phyloP scores from a whole-genome alignment of 2,888 invertebrate species.

The Amorpha juglandis region DNA sequence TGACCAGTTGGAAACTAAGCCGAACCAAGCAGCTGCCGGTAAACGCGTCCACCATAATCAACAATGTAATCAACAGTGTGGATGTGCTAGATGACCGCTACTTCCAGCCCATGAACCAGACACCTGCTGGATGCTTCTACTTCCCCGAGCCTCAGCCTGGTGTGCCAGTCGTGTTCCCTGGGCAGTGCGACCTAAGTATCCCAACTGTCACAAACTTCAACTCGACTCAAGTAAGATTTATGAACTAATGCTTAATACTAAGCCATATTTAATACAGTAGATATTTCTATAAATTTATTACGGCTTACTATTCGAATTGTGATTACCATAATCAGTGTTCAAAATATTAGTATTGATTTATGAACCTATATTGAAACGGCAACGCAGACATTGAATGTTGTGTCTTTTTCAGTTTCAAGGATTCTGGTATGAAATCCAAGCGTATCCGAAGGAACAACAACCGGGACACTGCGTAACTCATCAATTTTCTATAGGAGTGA shows the following conservation, averaged over 20 bases:
- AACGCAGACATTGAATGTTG: neutral
- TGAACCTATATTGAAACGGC: too few species aligned
- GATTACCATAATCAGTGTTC: too few species aligned
- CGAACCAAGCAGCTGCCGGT: conserved; percentile 50
- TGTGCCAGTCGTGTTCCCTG: conserved; percentile 61
- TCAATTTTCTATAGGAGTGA: conserved; percentile 41
- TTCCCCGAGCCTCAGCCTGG: conserved; percentile 59
- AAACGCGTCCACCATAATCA: conserved; percentile 46
- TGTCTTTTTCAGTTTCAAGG: conserved; percentile 54
- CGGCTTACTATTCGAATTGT: too few species aligned
- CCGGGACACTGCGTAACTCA: conserved; percentile 63
- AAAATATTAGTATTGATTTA: too few species aligned
- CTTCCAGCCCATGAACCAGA: conserved; percentile 53
- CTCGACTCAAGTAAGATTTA: conserved; percentile 44
- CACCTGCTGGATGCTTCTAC: conserved; percentile 64
- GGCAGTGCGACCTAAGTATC: conserved; percentile 61
- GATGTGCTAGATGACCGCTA: conserved; percentile 55
- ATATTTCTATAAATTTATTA: too few species aligned
- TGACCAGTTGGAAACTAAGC: conserved; percentile 70
- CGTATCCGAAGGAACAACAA: conserved; percentile 58
- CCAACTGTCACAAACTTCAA: conserved; percentile 55
- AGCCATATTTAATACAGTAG: too few species aligned
- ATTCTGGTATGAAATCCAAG: conserved; percentile 58
- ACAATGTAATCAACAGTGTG: conserved; percentile 45
- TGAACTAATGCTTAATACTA: too few species aligned